Evolutionary conservation across 2,797 vertebrate genomes (phyloP), one percentile per base, ranked within the genome.

Genomic region (Halcyon smyrnensis): DNA sequence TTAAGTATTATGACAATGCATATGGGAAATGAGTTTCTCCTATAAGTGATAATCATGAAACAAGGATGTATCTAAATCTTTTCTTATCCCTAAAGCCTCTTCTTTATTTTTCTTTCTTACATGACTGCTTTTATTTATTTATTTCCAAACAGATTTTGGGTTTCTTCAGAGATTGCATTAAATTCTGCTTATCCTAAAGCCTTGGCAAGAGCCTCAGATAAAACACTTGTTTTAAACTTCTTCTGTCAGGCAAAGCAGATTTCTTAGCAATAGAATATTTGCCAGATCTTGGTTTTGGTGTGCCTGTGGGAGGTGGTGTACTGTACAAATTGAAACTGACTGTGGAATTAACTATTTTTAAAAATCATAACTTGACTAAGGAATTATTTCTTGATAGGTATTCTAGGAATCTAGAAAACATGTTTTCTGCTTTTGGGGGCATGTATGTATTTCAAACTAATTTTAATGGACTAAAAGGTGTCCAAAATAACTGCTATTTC

Each of bases 11-110:
- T 71, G 70, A 70, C 73, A 89, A 43, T 18, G 46, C 68, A 27
- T 87, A 50, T 51, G 64, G 88, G 91, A 96, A 96, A 97, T 95
- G 93, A 97, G 83, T 96, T 96, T 94, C 76, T 96, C 39, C 0
- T 92, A 89, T 91, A 89, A 92, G 94, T 89, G 84, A 78, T 96
- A 97, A 98, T 98, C 96, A 74, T 5, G 32, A 85, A 94, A 90
- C 78, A 90, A 84, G 92, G 79, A 93, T 91, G 78, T 84, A 95
- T 79, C 87, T 97, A 97, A 98, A 96, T 97, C 97, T 98, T 97
- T 93, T 60, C 96, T 98, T 97, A 97, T 98, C 97, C 97, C 78
- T 97, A 98, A 97, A 98, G 97, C 97, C 90, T 93, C 93, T 94
- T 97, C 91, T 69, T 93, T 81, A 85, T 94, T 96, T 97, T 92